A percentile compares a stretch with the other conserved stretches of the same genome.
Evolutionary conservation across 2,113 vertebrate genomes (phyloP).

Genomic region (Rhinopithecus roxellana): DNA sequence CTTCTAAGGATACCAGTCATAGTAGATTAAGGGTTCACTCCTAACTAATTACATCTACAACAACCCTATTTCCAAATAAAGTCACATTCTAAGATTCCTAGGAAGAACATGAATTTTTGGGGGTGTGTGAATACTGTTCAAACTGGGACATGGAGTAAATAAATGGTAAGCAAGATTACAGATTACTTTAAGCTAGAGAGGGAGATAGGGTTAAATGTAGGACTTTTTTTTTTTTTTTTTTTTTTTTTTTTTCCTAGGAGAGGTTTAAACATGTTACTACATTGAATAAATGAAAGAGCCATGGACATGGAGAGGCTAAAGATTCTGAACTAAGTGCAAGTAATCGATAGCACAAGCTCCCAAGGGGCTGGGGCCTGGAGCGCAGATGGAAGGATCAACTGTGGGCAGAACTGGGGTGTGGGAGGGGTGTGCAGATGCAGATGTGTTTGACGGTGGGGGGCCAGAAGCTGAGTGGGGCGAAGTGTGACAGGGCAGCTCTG

Average conservation of each 20-base stretch:
- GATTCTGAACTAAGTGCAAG: background rate
- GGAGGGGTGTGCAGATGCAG: background rate
- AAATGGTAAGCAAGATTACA: background rate
- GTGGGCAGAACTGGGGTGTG: background rate
- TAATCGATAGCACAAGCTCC: background rate
- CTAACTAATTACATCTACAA: background rate
- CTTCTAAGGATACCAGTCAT: background rate
- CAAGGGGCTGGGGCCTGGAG: background rate
- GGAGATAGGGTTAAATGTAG: background rate
- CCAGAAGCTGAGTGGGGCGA: background rate
- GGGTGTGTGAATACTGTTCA: background rate
- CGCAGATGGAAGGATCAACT: background rate
- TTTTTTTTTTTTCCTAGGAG: background rate
- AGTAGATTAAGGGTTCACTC: background rate
- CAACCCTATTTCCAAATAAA: background rate
- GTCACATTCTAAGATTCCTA: background rate
- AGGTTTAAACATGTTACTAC: background rate
- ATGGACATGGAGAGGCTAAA: background rate
- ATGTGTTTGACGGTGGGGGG: background rate
- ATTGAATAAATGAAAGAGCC: background rate
- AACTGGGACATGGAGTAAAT: background rate
- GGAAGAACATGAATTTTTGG: background rate
- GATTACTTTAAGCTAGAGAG: background rate
- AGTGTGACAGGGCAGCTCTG: background rate
- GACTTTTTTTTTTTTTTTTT: background rate